Evolutionary conservation across 2,888 invertebrate species (phyloP).

Genomic region (Doris montereyensis): DNA sequence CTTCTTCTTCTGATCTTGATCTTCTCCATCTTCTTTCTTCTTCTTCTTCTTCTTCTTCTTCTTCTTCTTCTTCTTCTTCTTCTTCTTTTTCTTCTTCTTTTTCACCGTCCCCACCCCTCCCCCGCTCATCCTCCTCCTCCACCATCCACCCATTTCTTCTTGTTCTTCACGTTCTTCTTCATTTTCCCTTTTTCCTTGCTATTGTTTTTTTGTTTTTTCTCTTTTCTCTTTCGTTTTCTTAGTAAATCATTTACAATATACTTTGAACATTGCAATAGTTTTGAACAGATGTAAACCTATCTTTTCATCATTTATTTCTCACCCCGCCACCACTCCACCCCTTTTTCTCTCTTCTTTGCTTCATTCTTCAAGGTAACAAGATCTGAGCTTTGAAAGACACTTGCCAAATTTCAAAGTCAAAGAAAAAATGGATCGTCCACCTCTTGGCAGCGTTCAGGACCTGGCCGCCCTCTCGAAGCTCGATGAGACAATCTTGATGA

Average conservation of each 20-base stretch:
- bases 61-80: constrained; percentile 1
- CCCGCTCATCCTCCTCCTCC: background rate
- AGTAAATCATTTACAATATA: too few species aligned
- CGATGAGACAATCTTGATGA: constrained; percentile 64
- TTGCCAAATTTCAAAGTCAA: too few species aligned
- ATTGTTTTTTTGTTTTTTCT: background rate
- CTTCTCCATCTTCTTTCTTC: background rate
- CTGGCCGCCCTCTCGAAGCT: constrained; percentile 63
- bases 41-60: background rate
- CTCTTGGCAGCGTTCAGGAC: constrained; percentile 65
- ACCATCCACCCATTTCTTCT: background rate
- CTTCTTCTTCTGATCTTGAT: background rate
- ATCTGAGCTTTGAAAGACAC: too few species aligned
- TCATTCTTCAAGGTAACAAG: too few species aligned
- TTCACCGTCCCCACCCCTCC: constrained; percentile 15
- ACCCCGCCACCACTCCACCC: background rate
- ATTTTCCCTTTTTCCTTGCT: background rate
- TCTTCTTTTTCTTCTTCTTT: constrained; percentile 28
- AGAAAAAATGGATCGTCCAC: too few species aligned
- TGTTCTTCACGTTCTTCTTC: background rate
- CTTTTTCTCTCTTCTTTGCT: background rate
- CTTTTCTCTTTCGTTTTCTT: background rate
- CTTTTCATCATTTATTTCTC: too few species aligned
- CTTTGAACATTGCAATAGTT: too few species aligned
- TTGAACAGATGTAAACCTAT: too few species aligned